Evolutionary conservation across 2,797 vertebrate species (phyloP).

Genomic region (Hydrophis major): DNA sequence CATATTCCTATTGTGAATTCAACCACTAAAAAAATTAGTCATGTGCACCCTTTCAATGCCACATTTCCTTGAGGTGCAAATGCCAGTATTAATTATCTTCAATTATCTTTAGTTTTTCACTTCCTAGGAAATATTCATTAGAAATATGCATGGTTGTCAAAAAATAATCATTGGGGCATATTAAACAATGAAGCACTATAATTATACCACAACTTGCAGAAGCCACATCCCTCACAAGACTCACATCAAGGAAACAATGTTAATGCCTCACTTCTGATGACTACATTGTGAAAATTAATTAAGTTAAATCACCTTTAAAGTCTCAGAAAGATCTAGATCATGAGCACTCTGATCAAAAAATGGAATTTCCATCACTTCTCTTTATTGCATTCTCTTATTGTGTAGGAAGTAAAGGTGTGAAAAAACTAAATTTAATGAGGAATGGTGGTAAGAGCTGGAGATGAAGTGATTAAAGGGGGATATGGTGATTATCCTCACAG

Average conservation of each 20-base stretch:
- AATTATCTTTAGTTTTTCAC: background rate
- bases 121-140: constrained; percentile 12
- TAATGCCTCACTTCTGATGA: background rate
- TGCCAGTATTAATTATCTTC: background rate
- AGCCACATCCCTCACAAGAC: background rate
- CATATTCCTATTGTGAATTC: constrained; percentile 16
- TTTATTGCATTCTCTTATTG: background rate
- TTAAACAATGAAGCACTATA: constrained; percentile 26
- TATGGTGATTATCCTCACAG: background rate
- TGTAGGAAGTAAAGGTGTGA: background rate
- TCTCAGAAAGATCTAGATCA: background rate
- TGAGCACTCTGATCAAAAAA: background rate
- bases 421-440: background rate
- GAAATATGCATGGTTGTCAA: background rate
- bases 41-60: background rate
- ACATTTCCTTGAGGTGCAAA: background rate
- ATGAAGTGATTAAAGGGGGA: background rate
- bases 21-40: constrained; percentile 18
- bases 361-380: background rate
- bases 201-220: constrained; percentile 23
- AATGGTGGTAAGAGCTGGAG: background rate
- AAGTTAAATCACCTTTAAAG: constrained; percentile 4
- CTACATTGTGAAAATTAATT: constrained; percentile 10
- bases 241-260: constrained; percentile 2
- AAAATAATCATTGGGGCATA: constrained; percentile 28